Evolutionary conservation across 1,140 invertebrate species (phyloP).

Genomic region (Procambarus virginalis): DNA sequence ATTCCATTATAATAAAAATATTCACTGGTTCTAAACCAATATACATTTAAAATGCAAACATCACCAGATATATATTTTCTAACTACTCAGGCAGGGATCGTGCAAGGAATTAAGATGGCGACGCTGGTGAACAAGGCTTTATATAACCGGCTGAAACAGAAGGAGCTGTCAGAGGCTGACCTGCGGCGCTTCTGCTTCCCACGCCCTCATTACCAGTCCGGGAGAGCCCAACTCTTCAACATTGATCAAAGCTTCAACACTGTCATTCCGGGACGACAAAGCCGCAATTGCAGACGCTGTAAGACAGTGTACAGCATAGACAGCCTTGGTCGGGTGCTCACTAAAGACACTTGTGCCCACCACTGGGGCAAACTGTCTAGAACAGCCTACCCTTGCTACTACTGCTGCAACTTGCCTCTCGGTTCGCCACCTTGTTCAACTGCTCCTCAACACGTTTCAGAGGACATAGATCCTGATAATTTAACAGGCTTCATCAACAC

Average conservation of each 20-base stretch:
- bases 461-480: neutral
- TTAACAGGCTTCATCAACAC: conserved; percentile 9
- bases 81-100: no score
- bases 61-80: no score
- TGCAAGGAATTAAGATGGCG: neutral
- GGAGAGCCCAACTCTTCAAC: neutral
- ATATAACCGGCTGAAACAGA: neutral
- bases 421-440: neutral
- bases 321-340: neutral
- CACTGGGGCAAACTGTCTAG: neutral
- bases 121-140: neutral
- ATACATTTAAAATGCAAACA: no score
- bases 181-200: neutral
- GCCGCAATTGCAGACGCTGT: neutral
- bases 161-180: neutral
- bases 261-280: neutral
- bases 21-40: no score
- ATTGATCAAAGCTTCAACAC: neutral
- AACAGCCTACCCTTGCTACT: neutral
- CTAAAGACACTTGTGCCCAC: neutral
- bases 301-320: neutral
- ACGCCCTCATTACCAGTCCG: neutral
- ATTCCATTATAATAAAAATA: no score
- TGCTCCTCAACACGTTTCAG: neutral
- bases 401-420: neutral